A percentile compares a stretch with the other conserved stretches of the same genome.
phyloP scores from a whole-genome alignment of 2,888 invertebrate species.

The Macrosiphum euphorbiae region DNA sequence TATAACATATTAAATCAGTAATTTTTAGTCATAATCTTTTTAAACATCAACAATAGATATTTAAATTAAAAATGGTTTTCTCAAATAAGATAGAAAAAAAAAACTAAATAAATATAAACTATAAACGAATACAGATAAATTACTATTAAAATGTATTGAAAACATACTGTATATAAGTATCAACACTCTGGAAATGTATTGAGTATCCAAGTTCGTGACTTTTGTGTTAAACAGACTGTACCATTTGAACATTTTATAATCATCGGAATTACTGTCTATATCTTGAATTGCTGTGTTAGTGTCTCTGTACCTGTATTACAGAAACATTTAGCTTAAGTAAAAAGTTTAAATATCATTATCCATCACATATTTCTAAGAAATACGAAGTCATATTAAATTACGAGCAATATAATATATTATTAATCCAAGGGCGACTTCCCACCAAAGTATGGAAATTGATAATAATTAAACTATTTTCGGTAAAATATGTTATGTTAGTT shows the following conservation, averaged over 20 bases:
- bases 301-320: background rate
- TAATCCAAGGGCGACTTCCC: background rate
- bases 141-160: background rate
- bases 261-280: background rate
- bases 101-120: background rate
- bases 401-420: background rate
- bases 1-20: conserved; percentile 69
- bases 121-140: background rate
- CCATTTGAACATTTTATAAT: background rate
- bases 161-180: background rate
- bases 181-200: background rate
- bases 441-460: background rate
- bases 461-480: background rate
- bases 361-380: background rate
- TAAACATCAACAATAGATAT: background rate
- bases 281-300: background rate
- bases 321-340: background rate
- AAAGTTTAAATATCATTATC: background rate
- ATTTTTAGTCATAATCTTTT: background rate
- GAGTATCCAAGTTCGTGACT: background rate
- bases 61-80: background rate
- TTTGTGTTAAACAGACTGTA: background rate
- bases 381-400: background rate
- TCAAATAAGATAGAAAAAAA: background rate
- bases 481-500: too few species aligned